Percentiles rank a stretch among this genome's conserved stretches.
Conservation (phyloP, 1,140 invertebrate species). For the Ceratosolen solmsi region DNA sequence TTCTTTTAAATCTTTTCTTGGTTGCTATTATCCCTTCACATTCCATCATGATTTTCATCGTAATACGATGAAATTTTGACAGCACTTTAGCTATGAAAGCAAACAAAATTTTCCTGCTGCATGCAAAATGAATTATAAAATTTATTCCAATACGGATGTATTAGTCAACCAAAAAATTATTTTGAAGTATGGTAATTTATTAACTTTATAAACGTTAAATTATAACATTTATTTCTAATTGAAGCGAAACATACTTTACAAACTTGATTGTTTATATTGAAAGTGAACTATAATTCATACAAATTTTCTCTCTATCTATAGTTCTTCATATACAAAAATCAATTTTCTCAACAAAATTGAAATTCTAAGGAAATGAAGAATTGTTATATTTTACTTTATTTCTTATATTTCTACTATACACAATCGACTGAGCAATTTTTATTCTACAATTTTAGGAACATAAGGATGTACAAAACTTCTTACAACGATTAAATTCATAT, state of each 20-base stretch:
- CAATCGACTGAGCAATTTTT: conserved; percentile 8
- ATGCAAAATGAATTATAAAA: no score
- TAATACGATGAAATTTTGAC: no score
- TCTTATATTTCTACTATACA: conserved; percentile 24
- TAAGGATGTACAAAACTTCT: conserved; percentile 57
- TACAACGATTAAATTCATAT: neutral
- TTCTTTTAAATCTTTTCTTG: conserved; percentile 4
- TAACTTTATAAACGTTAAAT: neutral
- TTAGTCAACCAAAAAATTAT: neutral
- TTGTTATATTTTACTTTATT: neutral
- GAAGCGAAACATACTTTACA: neutral
- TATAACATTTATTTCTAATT: neutral
- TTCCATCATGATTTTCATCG: no score
- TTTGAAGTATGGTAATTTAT: neutral
- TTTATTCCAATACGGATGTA: neutral
- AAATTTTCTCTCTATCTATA: neutral
- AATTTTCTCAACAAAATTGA: neutral
- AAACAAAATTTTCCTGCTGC: no score
- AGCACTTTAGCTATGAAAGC: neutral
- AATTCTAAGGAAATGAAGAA: neutral
- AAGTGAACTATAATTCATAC: neutral
- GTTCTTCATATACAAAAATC: neutral
- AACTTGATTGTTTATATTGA: neutral
- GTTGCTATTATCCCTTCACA: neutral
- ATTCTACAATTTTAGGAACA: conserved; percentile 62